Conservation (phyloP, 2,888 invertebrate species). For the Odontomyia ornata region DNA sequence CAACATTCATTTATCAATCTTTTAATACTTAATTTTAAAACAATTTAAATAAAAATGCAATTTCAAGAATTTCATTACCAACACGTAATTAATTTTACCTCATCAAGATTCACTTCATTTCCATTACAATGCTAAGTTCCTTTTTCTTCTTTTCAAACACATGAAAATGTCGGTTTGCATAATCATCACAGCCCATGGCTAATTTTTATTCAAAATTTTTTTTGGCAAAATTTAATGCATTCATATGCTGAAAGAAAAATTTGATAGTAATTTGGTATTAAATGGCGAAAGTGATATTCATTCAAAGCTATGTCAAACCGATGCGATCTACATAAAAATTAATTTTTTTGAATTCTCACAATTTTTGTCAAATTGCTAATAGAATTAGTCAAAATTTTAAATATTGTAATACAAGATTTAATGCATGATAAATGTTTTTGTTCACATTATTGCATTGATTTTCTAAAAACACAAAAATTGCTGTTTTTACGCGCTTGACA, state of each 20-base stretch:
- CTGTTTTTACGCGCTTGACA: no score
- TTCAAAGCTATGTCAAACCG: slow-evolving; percentile 9
- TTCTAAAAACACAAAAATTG: no score
- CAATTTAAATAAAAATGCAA: neutral
- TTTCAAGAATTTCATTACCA: neutral
- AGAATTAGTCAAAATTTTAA: neutral
- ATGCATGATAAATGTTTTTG: slow-evolving; percentile 9
- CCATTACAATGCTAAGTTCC: neutral
- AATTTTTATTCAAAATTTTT: neutral
- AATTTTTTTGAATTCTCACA: neutral
- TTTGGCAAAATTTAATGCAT: neutral
- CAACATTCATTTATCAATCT: neutral
- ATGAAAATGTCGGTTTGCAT: slow-evolving; percentile 24
- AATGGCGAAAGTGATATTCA: slow-evolving; percentile 6
- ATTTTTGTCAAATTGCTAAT: neutral
- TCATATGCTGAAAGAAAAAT: neutral
- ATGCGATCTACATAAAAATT: neutral
- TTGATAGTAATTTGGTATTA: neutral
- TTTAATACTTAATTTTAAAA: neutral
- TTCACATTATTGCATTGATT: no score
- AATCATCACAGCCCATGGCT: no score
- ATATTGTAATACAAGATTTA: neutral
- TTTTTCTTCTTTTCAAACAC: neutral
- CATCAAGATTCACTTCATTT: neutral
- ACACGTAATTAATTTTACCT: neutral